Evolutionary conservation across 2,797 vertebrate genomes (phyloP), one percentile per base, ranked within the genome.

Genomic region (Atherinosoma microstoma): DNA sequence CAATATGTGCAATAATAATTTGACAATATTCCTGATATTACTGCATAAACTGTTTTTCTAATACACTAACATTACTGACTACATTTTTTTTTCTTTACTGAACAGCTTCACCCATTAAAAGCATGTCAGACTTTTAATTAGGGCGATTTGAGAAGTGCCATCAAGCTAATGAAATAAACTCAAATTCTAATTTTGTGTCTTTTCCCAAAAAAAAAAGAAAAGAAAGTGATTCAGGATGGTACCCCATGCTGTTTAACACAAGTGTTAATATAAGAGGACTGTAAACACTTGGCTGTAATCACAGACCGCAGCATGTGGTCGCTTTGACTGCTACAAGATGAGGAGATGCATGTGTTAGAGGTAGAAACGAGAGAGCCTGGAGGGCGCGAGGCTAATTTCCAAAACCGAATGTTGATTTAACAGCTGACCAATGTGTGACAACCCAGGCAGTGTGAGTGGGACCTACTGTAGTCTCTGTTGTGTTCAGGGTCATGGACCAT

Each of bases 241-340:
- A 89, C 92, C 90, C 87, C 92, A 90, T 90, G 88, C 89, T 91
- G 91, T 93, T 94, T 93, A 91, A 95, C 84, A 86, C 79, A 57
- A 80, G 91, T 90, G 93, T 93, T 94, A 94, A 95, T 93, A 92
- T 89, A 92, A 64, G 84, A 85, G 78, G 86, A 90, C 82, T 84
- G 91, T 94, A 94, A 95, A 94, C 92, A 91, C 92, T 72, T 66
- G 56, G 78, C 83, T 86, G 83, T 76, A 92, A 92, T 92, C 84
- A 73, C 81, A 87, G 79, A 72, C 74, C 76, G 12, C 79, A 80
- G 81, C 89, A 79, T 82, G 85, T 70, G 80, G 86, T 77, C 53
- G 27, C 75, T 70, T 63, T 74, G 75, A 78, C 73, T 57, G 69
- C 82, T 79, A 67, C 20, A 57, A 73, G 67, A 85, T 70, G 77